Evolutionary conservation across 1,140 invertebrate genomes (phyloP), one percentile per base, ranked within the genome.

Genomic region (Drosophila seguyi): DNA sequence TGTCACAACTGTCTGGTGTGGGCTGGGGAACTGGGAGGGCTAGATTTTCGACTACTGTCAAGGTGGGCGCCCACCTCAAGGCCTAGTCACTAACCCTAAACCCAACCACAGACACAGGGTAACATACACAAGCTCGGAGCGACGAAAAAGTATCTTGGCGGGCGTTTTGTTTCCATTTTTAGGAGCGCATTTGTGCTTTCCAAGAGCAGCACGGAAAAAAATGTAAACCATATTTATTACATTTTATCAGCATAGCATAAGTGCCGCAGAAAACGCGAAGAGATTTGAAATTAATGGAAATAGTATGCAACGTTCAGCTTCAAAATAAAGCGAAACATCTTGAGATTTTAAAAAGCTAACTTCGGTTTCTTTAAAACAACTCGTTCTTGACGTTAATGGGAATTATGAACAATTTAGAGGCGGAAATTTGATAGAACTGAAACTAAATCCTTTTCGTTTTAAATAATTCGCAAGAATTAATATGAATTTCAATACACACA

Each of bases 141-240:
- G 29, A 59, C 75, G 68, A 59, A 80, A 69, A 80, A 66, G 71
- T 67, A 74, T 87, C 79, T 82, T 79, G 69, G 69, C 78, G 69
- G 68, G 74, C 65, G 75, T 78, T 78, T 74, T 44, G 66, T 67
- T 58, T 44, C 56, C 42, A 65, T 42, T n/a, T n/a, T n/a, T n/a
- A n/a, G n/a, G n/a, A n/a, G n/a, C n/a, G n/a, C n/a, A n/a, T n/a
- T 60, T 59, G 31, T 38, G 39, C 59, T 31, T 39, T 25, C 34
- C 48, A 16, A 34, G 25, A 29, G 29, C 6, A 34, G 38, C 34
- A 48, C 39, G 1, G 10, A 20, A 38, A 20, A 8, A 31, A 45
- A 20, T 31, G 5, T 10, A 29, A 27, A 44, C 1, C 4, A 42
- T 44, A 20, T n/a, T 22, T 4, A 11, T 38, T 25, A 38, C 4